Base-by-base conservation (phyloP, 2,888 invertebrate genomes). In the Junonia oenone region DNA sequence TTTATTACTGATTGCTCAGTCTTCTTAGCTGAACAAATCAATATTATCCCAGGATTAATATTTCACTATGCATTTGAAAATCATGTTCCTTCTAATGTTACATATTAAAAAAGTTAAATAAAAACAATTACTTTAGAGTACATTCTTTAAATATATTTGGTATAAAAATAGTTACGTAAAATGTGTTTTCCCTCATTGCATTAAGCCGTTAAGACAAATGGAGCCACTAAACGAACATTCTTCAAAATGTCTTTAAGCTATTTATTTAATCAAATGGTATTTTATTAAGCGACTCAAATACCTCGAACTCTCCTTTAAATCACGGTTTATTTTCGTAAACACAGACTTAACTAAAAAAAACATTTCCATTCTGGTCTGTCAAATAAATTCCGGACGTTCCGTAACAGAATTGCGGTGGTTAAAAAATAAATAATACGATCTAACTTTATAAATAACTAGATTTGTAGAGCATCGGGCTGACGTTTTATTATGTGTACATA, bases 401-500 rank as follows among this genome's bases (percentile, higher is more conserved):
- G 56, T 59, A 57, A 60, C 66, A 58, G 65, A 69, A 79, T 78
- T 76, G 82, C 79, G 79, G 75, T 68, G 63, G 71, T 13, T 47
- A 55, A 66, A 67, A 67, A 67, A 63, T 58, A 63, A 68, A 67
- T 59, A 63, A 59, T 62, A 55, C 51, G 59, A 64, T 61, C 66
- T 64, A 63, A 63, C 68, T 68, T 66, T 84, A 85, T 80, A 83
- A 84, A 86, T 87, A 88, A 76, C 73, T 75, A 76, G 72, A 81
- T 82, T 81, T 81, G 81, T 81, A 71, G 80, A 81, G 71, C 80
- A 76, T 68, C 68, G 68, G 70, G 71, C 67, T 69, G 69, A 64
- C 57, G 38, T 70, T 70, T 77, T 73, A 77, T 79, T 75, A 48
- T 22, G 33, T 53, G 47, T 29, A 33, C 43, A 35, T 59, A 49